Base-by-base conservation (phyloP, 1,140 invertebrate species). In the Pentalonia nigronervosa region DNA sequence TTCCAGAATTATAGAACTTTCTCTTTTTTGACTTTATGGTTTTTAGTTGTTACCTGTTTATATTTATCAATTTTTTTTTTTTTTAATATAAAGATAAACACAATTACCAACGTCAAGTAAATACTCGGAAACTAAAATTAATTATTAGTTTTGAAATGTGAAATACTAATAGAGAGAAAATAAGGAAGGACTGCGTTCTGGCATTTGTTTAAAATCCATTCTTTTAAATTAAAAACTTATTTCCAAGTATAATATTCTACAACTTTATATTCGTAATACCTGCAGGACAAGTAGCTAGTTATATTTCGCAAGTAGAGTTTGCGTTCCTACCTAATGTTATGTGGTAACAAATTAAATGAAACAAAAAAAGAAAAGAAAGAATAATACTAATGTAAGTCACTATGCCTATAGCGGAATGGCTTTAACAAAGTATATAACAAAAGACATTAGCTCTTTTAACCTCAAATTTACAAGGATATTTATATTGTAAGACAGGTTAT, bases 381-480 rank as follows among this genome's bases (percentile, higher is more conserved):
- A 89, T 36, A 53, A 41, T 56, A 89, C 4, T 89, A 89, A 89
- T 89, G 1, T 89, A 41, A 89, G 36, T 53, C 88, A 41, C 34
- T 23, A 50, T 88, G 86, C 50, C 11, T 60, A 90, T 83, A 34
- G 34, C 17, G 6, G 45, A 76, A 76, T 60, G 9, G 34, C 20
- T 76, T 76, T 91, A 21, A 47, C 47, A n/a, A 91, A 76, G 7
- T 7, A 41, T 48, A 91, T 91, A 91, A 91, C 90, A 91, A 91
- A n/a, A 67, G 41, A 76, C 41, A 81, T 91, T 91, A 2, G 90
- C 14, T 91, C 30, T 76, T 91, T n/a, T 47, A 76, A 91, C 90
- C 60, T 91, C 41, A 81, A 76, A 91, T 45, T 91, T 25, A 91
- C 90, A 91, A 91, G 56, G 90, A 91, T 91, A 81, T 20, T n/a